Evolutionary conservation across 2,888 invertebrate genomes (phyloP).

Genomic region (Laothoe populi): DNA sequence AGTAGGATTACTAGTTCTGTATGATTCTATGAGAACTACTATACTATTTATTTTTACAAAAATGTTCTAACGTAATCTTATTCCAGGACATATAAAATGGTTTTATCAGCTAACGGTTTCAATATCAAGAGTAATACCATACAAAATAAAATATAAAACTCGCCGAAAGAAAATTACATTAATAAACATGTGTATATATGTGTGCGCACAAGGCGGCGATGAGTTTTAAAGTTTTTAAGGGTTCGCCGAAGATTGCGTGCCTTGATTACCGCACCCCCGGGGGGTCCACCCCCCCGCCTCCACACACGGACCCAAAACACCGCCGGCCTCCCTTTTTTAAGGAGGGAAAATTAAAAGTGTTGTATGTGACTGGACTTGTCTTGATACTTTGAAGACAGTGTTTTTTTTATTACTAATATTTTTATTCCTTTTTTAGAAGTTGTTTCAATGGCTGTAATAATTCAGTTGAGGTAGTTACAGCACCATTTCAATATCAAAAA

Average conservation of each 20-base stretch:
- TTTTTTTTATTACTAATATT: slow-evolving; percentile 26
- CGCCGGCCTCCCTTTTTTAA: slow-evolving; percentile 83
- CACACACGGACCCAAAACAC: slow-evolving; percentile 73
- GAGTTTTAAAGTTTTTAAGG: slow-evolving; percentile 87
- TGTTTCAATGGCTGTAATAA: too few relatives aligned
- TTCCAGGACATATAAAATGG: background rate
- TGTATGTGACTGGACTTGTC: slow-evolving; percentile 46
- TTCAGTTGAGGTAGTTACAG: too few relatives aligned
- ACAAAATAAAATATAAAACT: background rate
- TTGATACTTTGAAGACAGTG: slow-evolving; percentile 73
- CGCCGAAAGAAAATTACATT: slow-evolving; percentile 58
- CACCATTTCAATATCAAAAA: too few relatives aligned
- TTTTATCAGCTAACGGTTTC: background rate
- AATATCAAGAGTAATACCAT: background rate
- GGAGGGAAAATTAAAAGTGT: slow-evolving; percentile 85
- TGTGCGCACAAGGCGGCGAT: slow-evolving; percentile 73
- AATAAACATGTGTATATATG: slow-evolving; percentile 52
- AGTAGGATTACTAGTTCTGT: too few relatives aligned
- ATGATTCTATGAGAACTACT: too few relatives aligned
- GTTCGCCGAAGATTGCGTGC: slow-evolving; percentile 87
- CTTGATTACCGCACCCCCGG: slow-evolving; percentile 83
- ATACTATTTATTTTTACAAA: too few relatives aligned
- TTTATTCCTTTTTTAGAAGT: background rate
- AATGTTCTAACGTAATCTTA: too few relatives aligned
- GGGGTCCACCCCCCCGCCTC: slow-evolving; percentile 37